Evolutionary conservation across 2,888 invertebrate genomes (phyloP), one percentile per base, ranked within the genome.

Genomic region (Mantis religiosa): DNA sequence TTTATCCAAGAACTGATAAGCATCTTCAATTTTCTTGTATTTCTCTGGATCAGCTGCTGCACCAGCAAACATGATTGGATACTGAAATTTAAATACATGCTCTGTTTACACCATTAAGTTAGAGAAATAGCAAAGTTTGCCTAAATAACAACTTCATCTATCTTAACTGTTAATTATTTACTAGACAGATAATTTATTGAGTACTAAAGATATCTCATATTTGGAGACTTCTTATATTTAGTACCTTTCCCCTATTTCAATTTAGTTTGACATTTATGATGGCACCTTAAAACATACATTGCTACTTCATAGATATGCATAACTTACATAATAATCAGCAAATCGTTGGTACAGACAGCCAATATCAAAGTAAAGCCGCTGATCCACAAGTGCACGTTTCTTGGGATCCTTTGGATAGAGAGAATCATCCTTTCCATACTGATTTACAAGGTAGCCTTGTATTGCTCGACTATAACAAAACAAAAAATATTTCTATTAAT

Each of bases 1-100:
- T n/a, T 93, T 95, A 91, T 97, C 95, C 71, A 97, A 93, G 91
- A 96, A 95, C 81, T 94, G 94, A 87, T 97, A 94, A 2, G 96
- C 96, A 2, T 95, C 95, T 83, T 95, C 95, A 85, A 97, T 94
- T 92, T 96, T 96, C 91, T 95, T 95, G 90, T 95, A 93, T 92
- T 96, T 96, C 28, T 95, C 95, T 85, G 95, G 95, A 92, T 97
- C 96, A 89, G 93, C 93, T 71, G 95, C 94, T 8, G 94, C 94
- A 89, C 95, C 95, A 4, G 93, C 95, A 91, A 96, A 95, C 28
- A 96, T 91, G 92, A 95, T 94, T 41, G 96, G 95, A 92, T 95
- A 95, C 96, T 96, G 92, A 1, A 90, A 90, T 41, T n/a, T 8
- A 34, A 34, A 34, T 71, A 20, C 6, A 20, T 71, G 41, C 41